These are phyloP conservation scores for Morpho achilles DNA, from an alignment of 2,888 invertebrate genomes.

Conservation along the genomic window DNA sequence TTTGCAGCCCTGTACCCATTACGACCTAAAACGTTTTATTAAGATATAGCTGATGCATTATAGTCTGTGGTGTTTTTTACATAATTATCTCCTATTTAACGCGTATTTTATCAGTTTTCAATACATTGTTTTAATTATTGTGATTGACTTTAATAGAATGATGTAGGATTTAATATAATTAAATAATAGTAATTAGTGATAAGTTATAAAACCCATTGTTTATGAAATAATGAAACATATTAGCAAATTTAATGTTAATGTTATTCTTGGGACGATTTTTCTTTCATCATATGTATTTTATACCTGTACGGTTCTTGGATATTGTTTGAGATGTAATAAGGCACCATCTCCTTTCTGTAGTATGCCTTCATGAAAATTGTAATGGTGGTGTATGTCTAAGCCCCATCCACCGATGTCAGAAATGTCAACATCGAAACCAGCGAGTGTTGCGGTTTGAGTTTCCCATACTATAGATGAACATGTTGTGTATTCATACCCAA, in stretches of 20 bases:
- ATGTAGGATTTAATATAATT: too few species aligned
- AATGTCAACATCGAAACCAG: slow-evolving; percentile 97
- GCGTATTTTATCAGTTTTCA: too few species aligned
- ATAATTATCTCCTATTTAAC: too few species aligned
- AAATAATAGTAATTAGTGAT: too few species aligned
- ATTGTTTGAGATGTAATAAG: slow-evolving; percentile 94
- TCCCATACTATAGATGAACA: slow-evolving; percentile 96
- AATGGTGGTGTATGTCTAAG: slow-evolving; percentile 98
- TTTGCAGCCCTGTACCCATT: slow-evolving; percentile 94
- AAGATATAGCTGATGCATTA: background rate
- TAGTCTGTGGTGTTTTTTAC: too few species aligned
- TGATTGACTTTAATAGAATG: too few species aligned
- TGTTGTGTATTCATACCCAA: slow-evolving; percentile 96
- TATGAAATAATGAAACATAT: too few species aligned
- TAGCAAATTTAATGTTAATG: too few species aligned
- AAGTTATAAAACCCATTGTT: too few species aligned
- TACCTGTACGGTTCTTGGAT: slow-evolving; percentile 90
- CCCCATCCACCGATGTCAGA: slow-evolving; percentile 99
- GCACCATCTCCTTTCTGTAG: slow-evolving; percentile 98
- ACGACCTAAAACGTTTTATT: slow-evolving; percentile 83
- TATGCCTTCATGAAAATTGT: slow-evolving; percentile 98
- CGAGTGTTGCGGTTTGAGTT: slow-evolving; percentile 94
- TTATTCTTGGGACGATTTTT: too few species aligned
- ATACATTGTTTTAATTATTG: too few species aligned
- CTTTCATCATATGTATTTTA: too few species aligned